Evolutionary conservation across 2,113 vertebrate genomes (phyloP), one percentile per base, ranked within the genome.

Genomic region (Amblyornis subalaris): DNA sequence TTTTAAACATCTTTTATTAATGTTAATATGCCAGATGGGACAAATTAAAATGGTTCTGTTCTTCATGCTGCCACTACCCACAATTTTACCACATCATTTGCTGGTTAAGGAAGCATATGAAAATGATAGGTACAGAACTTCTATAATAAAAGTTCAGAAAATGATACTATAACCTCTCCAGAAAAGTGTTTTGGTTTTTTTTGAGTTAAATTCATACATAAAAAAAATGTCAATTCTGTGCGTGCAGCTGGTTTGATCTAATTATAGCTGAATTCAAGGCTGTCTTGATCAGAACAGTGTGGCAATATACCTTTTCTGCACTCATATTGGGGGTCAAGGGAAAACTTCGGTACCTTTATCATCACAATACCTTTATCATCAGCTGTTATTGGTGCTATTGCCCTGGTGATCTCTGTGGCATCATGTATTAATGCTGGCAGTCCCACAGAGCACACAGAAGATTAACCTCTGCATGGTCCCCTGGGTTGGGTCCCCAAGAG

Each of bases 21-120:
- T 97, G 97, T 96, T 98, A 98, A 98, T 98, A 97, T 97, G 96
- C 98, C 98, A 98, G 98, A 98, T 98, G 98, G 98, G 97, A 98
- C 93, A 98, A 98, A 98, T 98, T 98, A 98, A 98, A 97, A 98
- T 96, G 97, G 92, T 97, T 98, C 97, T 98, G 97, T 97, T 98
- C 97, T 97, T 97, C 96, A 96, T 97, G 97, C 97, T 97, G 97
- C 97, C 65, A 84, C 96, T 97, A 98, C 95, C 97, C 98, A 97
- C 97, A 97, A 96, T 98, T 97, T 97, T 97, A 97, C 97, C 96
- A 97, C 96, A 98, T 98, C 95, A 83, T 98, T 98, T 98, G 93
- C 96, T 97, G 97, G 96, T 97, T 98, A 97, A 98, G 85, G 96
- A 97, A 97, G 96, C 97, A 94, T 97, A 96, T 95, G 96, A 98